Base-by-base conservation (phyloP, 2,113 vertebrate species). In the Panthera uncia region DNA sequence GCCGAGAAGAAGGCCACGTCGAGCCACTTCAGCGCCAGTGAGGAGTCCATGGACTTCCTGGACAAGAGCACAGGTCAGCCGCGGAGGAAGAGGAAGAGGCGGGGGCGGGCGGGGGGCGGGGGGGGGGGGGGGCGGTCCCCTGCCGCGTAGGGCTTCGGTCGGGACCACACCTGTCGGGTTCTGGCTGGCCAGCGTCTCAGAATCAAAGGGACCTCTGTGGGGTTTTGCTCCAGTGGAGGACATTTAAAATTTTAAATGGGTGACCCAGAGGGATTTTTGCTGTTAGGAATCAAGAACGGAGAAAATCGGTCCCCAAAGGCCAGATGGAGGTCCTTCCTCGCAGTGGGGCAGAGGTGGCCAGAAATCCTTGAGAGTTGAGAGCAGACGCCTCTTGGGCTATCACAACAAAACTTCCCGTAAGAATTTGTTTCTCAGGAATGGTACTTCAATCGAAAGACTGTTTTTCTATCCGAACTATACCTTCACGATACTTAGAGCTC, bases 1-100 rank as follows among this genome's bases (percentile, higher is more conserved):
- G 97, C 99, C 0, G 99, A 99, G 91, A 99, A 99, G 98, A 99
- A 99, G 98, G 99, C 99, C 92, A 98, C 98, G 5, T 99, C 99
- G 27, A 99, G 99, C 98, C 99, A 99, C 98, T 99, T 99, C 98
- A 99, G 99, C 79, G 99, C 99, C 13, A 99, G 99, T 78, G 99
- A 99, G 98, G 99, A 99, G 97, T 99, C 99, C 38, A 99, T 99
- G 99, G 99, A 99, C 98, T 99, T 99, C 91, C 99, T 99, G 80
- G 99, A 99, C 98, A 99, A 99, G 97, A 99, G 98, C 82, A 99
- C 99, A 99, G 99, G 99, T 99, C 97, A 97, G 98, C 91, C 66
- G 38, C 4, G 1, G 36, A 29, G 0, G 16, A 69, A 7, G 78
- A 25, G 16, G 73, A 25, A 14, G 73, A 4, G 41, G 50, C 11